Evolutionary conservation across 2,113 vertebrate genomes (phyloP).

Genomic region (Eptesicus fuscus): DNA sequence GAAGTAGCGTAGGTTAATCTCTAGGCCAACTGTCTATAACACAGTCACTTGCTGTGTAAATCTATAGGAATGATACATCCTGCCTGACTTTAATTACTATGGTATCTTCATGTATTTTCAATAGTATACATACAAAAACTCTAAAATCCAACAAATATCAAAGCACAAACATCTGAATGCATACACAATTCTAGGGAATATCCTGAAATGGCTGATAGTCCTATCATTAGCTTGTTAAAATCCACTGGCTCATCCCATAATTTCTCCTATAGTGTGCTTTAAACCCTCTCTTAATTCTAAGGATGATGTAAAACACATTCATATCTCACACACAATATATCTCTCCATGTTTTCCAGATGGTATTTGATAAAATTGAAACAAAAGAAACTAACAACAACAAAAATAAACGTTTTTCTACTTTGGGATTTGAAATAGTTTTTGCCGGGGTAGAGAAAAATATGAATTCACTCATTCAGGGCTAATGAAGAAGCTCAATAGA

Average conservation of each 20-base stretch:
- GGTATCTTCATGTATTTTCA: background rate
- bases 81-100: slow-evolving; percentile 40
- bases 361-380: slow-evolving; percentile 56
- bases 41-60: slow-evolving; percentile 4
- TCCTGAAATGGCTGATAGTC: slow-evolving; percentile 7
- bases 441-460: background rate
- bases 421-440: slow-evolving; percentile 21
- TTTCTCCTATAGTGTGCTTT: slow-evolving; percentile 59
- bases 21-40: background rate
- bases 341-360: slow-evolving; percentile 57
- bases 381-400: slow-evolving; percentile 53
- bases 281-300: slow-evolving; percentile 28
- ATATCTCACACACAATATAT: slow-evolving; percentile 40
- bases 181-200: background rate
- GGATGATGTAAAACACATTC: background rate
- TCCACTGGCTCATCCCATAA: slow-evolving; percentile 29
- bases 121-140: background rate
- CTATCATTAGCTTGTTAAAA: slow-evolving; percentile 60
- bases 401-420: slow-evolving; percentile 42
- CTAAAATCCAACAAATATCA: background rate
- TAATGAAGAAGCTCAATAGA: background rate
- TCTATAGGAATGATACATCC: slow-evolving; percentile 23
- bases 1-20: background rate
- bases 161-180: slow-evolving; percentile 26
- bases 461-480: background rate